Conservation (phyloP, 2,797 vertebrate genomes). For the Rhinatrema bivittatum region DNA sequence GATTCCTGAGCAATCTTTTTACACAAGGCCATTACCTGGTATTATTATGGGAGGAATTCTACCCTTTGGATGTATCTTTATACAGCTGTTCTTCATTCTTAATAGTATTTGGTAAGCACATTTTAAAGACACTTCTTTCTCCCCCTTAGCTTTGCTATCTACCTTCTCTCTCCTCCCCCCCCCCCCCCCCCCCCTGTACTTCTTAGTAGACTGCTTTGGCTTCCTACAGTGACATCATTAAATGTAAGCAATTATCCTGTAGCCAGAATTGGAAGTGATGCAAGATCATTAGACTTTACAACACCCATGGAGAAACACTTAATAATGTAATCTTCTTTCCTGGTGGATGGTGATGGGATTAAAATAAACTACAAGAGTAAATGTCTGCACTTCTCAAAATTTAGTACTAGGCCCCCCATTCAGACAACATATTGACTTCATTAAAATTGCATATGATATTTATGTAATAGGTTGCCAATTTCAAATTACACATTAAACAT, state of each 20-base stretch:
- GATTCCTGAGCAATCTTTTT: slow-evolving; percentile 89
- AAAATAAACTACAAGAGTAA: too few species aligned
- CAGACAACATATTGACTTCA: too few species aligned
- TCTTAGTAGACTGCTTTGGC: too few species aligned
- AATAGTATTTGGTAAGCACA: slow-evolving; percentile 87
- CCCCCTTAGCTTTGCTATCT: not conserved
- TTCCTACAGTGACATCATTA: too few species aligned
- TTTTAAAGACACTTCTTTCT: not conserved
- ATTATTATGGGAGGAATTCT: slow-evolving; percentile 91
- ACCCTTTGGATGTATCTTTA: slow-evolving; percentile 90
- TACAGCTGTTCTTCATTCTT: slow-evolving; percentile 92
- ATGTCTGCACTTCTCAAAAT: too few species aligned
- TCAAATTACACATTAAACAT: too few species aligned
- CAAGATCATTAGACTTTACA: slow-evolving; percentile 3
- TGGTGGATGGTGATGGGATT: not conserved
- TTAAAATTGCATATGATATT: too few species aligned
- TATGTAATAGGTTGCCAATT: too few species aligned
- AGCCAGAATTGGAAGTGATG: not conserved
- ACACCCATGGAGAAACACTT: not conserved
- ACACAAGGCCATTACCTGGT: slow-evolving; percentile 83
- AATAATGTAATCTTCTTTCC: not conserved
- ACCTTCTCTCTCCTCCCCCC: not conserved
- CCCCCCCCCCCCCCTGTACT: not conserved
- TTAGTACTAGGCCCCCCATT: too few species aligned
- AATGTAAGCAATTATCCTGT: not conserved